phyloP scores from a whole-genome alignment of 1,140 invertebrate species.

The Drosophila hydei region DNA sequence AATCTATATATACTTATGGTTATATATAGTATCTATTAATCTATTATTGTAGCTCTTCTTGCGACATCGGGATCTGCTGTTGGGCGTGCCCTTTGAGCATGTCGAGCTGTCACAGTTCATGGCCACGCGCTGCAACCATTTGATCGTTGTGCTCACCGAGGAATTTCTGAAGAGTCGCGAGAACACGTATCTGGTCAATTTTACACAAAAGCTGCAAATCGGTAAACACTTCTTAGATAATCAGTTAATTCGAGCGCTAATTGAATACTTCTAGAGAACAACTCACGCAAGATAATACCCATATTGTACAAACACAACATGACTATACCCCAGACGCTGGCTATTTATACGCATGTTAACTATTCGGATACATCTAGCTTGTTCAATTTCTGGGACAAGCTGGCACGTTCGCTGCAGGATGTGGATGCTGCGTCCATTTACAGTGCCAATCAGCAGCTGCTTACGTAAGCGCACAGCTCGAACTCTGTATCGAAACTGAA shows the following conservation, averaged over 20 bases:
- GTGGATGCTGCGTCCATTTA: conserved; percentile 53
- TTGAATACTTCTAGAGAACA: conserved; percentile 52
- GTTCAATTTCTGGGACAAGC: conserved; percentile 87
- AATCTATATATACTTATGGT: not conserved
- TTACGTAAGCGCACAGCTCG: conserved; percentile 41
- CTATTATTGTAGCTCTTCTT: conserved; percentile 85
- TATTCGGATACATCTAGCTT: conserved; percentile 85
- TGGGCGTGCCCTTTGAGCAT: conserved; percentile 87
- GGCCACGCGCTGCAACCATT: conserved; percentile 88
- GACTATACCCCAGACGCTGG: conserved; percentile 86
- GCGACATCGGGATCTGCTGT: conserved; percentile 88
- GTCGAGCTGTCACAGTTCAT: conserved; percentile 89
- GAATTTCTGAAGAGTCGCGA: conserved; percentile 88
- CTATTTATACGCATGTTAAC: conserved; percentile 85
- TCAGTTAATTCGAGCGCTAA: not conserved
- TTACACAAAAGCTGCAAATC: conserved; percentile 90
- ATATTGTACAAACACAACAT: conserved; percentile 86
- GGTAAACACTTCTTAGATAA: conserved; percentile 41
- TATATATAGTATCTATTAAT: not conserved
- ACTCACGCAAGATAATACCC: conserved; percentile 87
- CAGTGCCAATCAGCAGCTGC: conserved; percentile 26
- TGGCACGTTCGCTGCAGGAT: conserved; percentile 85
- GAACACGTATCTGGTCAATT: conserved; percentile 89
- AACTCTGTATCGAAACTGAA: not conserved
- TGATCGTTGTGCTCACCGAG: conserved; percentile 90